Base-by-base conservation (phyloP, 2,113 vertebrate species). In the Gasterosteus aculeatus region DNA sequence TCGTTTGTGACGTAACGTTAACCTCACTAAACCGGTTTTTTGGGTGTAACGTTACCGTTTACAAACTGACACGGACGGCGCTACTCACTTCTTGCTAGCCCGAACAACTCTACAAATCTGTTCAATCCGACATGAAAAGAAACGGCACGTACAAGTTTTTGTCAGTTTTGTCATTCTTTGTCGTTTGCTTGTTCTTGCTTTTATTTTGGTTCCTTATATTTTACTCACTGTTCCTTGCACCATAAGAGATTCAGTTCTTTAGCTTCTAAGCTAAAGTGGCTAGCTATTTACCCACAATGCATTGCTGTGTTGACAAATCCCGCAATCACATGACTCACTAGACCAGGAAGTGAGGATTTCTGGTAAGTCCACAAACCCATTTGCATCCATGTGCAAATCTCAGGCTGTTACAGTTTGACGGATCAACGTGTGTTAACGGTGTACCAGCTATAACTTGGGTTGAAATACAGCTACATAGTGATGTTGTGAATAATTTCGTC, bases 121-220 rank as follows among this genome's bases (percentile, higher is more conserved):
- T 19, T 39, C 33, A 15, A 0, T 39, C 56, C 80, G 85, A 79
- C 41, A 95, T 94, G 93, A 94, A 92, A 90, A 90, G 91, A 75
- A 93, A 80, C 83, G 85, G 92, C 35, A 77, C 89, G 0, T 94
- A 94, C 62, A 91, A 53, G 63, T 91, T 94, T 65, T 58, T 95
- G 31, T 94, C 94, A 0, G 94, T 95, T 0, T 92, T 94, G 60
- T 94, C 93, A 0, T 94, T 88, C 65, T 81, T 95, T 14, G 3
- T 91, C 12, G 89, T 94, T 22, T 89, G 84, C 29, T 80, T 29
- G 1, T 94, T 94, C 33, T 58, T 95, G 46, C 77, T 93, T 44
- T 9, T 91, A 12, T 94, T 95, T 72, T 94, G 91, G 91, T 90
- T 87, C 58, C 90, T 94, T 46, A 69, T 94, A n/a, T 92, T 94